Evolutionary conservation across 2,797 vertebrate species (phyloP).

Genomic region (Florisuga fusca): DNA sequence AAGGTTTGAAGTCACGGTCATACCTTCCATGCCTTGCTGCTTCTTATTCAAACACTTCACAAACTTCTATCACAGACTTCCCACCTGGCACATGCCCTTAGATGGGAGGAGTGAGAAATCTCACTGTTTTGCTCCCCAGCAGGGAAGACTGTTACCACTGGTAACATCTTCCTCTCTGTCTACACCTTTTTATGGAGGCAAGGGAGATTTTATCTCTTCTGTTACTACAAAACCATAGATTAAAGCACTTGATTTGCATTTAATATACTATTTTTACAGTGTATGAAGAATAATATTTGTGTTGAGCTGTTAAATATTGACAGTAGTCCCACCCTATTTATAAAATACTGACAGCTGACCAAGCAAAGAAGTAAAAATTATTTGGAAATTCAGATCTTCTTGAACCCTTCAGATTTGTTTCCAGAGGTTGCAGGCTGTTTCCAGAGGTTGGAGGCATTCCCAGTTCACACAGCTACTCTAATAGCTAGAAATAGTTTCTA

Average conservation of each 20-base stretch:
- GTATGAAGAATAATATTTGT: constrained; percentile 48
- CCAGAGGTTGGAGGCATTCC: constrained; percentile 45
- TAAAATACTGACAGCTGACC: constrained; percentile 38
- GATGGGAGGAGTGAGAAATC: constrained; percentile 6
- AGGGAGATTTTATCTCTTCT: constrained; percentile 34
- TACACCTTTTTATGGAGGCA: constrained; percentile 40
- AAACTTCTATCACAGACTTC: background rate
- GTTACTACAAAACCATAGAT: background rate
- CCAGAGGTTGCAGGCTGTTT: constrained; percentile 31
- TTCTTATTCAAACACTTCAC: background rate
- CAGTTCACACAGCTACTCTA: constrained; percentile 32
- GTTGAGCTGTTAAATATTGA: constrained; percentile 55
- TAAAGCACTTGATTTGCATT: constrained; percentile 41
- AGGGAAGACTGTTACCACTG: background rate
- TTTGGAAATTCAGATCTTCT: constrained; percentile 32
- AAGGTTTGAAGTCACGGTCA: background rate
- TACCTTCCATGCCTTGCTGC: background rate
- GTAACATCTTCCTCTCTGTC: constrained; percentile 15
- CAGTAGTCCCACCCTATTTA: constrained; percentile 34
- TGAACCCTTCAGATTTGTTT: constrained; percentile 36
- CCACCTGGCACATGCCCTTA: background rate
- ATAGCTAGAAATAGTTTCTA: constrained; percentile 38
- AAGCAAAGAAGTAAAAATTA: constrained; percentile 33
- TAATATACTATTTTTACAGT: constrained; percentile 30
- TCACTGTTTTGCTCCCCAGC: constrained; percentile 9